These are phyloP conservation scores for Melieria omissa DNA, from an alignment of 2,888 invertebrate species.

Conservation along the genomic window DNA sequence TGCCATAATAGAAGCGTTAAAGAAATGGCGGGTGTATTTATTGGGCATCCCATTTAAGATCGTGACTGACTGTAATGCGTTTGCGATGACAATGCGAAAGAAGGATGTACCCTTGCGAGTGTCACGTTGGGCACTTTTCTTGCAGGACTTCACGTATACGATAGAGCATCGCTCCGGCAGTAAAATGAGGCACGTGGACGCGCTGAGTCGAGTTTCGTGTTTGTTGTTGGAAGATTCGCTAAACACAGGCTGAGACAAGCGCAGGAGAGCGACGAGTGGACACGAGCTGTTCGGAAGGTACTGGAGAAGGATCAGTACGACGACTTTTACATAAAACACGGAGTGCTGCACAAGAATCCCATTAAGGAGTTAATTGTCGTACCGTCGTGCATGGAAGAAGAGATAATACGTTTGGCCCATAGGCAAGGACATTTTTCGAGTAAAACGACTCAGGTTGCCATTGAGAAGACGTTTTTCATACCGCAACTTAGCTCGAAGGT, in stretches of 20 bases:
- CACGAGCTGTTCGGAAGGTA: constrained; percentile 36
- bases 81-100: constrained; percentile 36
- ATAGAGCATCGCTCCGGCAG: constrained; percentile 37
- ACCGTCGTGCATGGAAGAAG: constrained; percentile 53
- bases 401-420: constrained; percentile 58
- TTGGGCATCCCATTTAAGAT: constrained; percentile 31
- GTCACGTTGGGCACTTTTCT: constrained; percentile 38
- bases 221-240: constrained; percentile 35
- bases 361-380: constrained; percentile 50
- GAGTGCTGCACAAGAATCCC: constrained; percentile 37
- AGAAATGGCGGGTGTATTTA: constrained; percentile 29
- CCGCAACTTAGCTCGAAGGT: constrained; percentile 23
- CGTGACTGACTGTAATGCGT: constrained; percentile 39
- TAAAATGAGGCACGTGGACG: no score
- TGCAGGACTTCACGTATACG: constrained; percentile 38
- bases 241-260: constrained; percentile 34
- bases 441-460: constrained; percentile 48
- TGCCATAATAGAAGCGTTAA: constrained; percentile 29
- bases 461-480: constrained; percentile 48
- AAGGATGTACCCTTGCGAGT: constrained; percentile 34
- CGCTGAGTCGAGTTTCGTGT: no score
- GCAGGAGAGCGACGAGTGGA: constrained; percentile 37
- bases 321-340: constrained; percentile 37
- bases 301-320: constrained; percentile 32
- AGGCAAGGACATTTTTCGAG: constrained; percentile 58